Percentiles rank a stretch among this genome's conserved stretches.
phyloP scores from a whole-genome alignment of 1,140 invertebrate genomes.

The Platyura marginata region DNA sequence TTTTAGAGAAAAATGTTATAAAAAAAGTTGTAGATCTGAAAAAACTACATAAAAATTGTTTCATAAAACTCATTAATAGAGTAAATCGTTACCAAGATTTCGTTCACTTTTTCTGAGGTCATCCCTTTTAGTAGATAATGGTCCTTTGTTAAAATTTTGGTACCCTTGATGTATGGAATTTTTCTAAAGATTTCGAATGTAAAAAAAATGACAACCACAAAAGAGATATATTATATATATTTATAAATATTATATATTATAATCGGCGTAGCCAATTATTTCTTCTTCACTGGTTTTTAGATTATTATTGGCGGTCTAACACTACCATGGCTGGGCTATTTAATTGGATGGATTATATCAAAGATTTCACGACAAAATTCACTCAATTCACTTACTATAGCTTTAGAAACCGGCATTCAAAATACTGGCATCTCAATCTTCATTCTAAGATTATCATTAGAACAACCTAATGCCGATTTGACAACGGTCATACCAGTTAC shows the following conservation, averaged over 20 bases:
- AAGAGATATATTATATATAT: slow-evolving; percentile 10
- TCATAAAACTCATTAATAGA: too few species aligned
- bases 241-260: slow-evolving; percentile 2
- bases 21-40: too few species aligned
- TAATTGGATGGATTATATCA: slow-evolving; percentile 46
- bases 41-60: too few species aligned
- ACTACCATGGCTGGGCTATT: slow-evolving; percentile 76
- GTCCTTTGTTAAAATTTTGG: too few species aligned
- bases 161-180: too few species aligned
- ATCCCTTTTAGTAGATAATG: too few species aligned
- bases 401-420: slow-evolving; percentile 86
- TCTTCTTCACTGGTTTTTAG: slow-evolving; percentile 30
- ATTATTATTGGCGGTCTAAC: slow-evolving; percentile 65
- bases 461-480: slow-evolving; percentile 55
- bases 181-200: too few species aligned
- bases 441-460: slow-evolving; percentile 47
- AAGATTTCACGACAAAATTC: slow-evolving; percentile 36
- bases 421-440: slow-evolving; percentile 88
- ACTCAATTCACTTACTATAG: slow-evolving; percentile 64
- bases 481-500: slow-evolving; percentile 80
- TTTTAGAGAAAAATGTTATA: too few species aligned
- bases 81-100: too few species aligned
- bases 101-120: too few species aligned
- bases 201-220: too few species aligned
- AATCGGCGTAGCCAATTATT: too few species aligned